Conservation (phyloP, 2,113 vertebrate genomes). For the Cromileptes altivelis region DNA sequence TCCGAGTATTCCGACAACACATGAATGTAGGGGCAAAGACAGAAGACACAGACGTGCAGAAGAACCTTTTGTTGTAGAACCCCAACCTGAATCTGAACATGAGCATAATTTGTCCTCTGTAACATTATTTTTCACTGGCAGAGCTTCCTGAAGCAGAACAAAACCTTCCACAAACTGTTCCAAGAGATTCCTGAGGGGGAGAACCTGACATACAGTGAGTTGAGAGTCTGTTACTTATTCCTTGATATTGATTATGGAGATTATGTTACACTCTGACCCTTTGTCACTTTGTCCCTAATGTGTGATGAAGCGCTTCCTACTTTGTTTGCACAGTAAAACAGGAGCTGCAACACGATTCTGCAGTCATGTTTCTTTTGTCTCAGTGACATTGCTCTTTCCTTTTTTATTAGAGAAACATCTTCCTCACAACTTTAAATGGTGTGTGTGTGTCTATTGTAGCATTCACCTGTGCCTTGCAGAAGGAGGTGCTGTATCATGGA, state of each 20-base stretch:
- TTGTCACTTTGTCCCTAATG: conserved; percentile 10
- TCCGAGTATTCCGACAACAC: too few relatives aligned
- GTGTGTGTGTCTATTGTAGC: conserved; percentile 58
- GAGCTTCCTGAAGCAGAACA: conserved; percentile 75
- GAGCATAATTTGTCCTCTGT: background rate
- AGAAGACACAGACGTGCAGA: too few relatives aligned
- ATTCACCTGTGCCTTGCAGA: conserved; percentile 88
- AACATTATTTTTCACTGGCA: conserved; percentile 32
- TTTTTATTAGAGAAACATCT: background rate
- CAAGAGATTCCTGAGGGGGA: conserved; percentile 80
- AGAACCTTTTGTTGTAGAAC: too few relatives aligned
- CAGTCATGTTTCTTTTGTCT: conserved; percentile 15
- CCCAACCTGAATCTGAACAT: too few relatives aligned
- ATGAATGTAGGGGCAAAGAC: too few relatives aligned
- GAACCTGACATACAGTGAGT: conserved; percentile 82
- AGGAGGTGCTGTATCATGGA: conserved; percentile 88
- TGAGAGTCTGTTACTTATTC: conserved; percentile 38
- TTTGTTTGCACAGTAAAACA: conserved; percentile 12
- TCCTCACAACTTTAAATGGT: background rate
- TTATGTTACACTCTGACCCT: conserved; percentile 15
- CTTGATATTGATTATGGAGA: conserved; percentile 43
- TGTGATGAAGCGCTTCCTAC: conserved; percentile 22
- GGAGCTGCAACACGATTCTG: conserved; percentile 13
- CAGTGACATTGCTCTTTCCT: background rate
- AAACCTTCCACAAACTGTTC: conserved; percentile 87